Conservation (phyloP, 2,888 invertebrate genomes). For the Nasonia oneida region DNA sequence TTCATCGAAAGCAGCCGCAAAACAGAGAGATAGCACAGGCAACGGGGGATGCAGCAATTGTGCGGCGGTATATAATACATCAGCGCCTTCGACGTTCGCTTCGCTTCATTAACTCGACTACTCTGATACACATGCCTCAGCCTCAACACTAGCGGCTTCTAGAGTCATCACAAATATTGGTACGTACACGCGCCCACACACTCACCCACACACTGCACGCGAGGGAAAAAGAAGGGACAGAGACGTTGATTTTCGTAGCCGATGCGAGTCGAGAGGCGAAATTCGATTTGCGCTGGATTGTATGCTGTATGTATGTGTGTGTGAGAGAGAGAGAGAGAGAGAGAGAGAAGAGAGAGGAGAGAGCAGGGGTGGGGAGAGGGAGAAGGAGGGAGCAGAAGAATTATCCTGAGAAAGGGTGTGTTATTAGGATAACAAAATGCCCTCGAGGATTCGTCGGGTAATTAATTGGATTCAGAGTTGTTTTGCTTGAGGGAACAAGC, state of each 20-base stretch:
- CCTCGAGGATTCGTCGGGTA: not conserved
- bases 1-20: not conserved
- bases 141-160: not conserved
- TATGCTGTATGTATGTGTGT: not conserved
- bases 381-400: not conserved
- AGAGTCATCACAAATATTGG: not conserved
- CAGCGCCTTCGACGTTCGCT: not conserved
- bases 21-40: not conserved
- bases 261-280: not conserved
- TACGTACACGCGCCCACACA: not conserved
- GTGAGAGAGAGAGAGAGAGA: not conserved
- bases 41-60: not conserved
- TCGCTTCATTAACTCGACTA: constrained; percentile 38
- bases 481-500: not conserved
- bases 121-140: not conserved
- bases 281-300: constrained; percentile 12
- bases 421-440: not conserved
- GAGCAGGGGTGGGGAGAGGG: not conserved
- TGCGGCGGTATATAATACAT: not conserved
- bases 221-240: not conserved
- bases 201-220: too few relatives aligned
- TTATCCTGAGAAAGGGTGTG: not conserved
- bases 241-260: not conserved
- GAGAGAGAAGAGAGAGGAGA: not conserved
- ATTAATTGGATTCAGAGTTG: not conserved